Evolutionary conservation across 1,140 invertebrate species (phyloP), one percentile per base, ranked within the genome.

Genomic region (Lerema accius): DNA sequence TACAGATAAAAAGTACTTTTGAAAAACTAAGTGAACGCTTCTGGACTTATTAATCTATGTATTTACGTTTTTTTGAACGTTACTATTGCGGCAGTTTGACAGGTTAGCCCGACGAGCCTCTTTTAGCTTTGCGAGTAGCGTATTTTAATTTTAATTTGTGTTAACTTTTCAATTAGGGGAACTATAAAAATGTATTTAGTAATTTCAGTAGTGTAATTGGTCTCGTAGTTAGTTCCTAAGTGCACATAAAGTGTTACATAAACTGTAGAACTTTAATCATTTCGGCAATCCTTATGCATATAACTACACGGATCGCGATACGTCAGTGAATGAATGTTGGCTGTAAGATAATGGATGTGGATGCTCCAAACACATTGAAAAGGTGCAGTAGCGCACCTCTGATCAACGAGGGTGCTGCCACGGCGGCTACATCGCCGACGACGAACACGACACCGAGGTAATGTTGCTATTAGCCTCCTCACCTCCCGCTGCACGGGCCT

Each of bases 311-410:
- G 43, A 46, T 48, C 56, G 43, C 32, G 76, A 81, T 86, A 90
- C 87, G 87, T 90, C 87, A 88, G 84, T 90, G 80, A 80, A 82
- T 83, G 81, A 88, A 86, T 86, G 84, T 82, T 87, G 79, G 78
- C 77, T 80, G 71, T 78, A 81, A 82, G 83, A 91, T 90, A 88
- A 91, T 91, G 90, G 90, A 91, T 91, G 89, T 91, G 77, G 90
- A 91, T 81, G 82, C 90, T 78, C 90, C 90, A 73, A 91, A 89
- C 76, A 83, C 87, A 89, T 82, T 91, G 81, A 91, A 91, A 82
- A 85, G 90, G 84, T 89, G 83, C 84, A 91, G 89, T 78, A 91
- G 90, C 71, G 90, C 90, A 84, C 90, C 90, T 73, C 71, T 91
- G 65, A 91, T 91, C 78, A 91, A 91, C 85, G 90, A 91, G 77